These are phyloP conservation scores for Aphidius colemani DNA, from an alignment of 2,888 invertebrate species.

Conservation along the genomic window DNA sequence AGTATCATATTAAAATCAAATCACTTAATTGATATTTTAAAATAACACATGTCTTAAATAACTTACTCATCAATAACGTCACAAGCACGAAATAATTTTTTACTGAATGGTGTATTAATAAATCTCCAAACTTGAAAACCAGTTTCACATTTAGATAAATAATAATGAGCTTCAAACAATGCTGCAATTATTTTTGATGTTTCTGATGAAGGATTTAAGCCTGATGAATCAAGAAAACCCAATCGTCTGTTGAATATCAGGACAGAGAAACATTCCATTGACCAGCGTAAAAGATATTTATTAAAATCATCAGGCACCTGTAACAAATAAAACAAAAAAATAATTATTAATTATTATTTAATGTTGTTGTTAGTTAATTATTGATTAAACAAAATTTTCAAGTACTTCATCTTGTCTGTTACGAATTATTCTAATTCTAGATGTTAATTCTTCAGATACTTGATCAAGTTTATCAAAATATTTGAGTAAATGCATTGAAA, in stretches of 20 bases:
- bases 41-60: too few relatives aligned
- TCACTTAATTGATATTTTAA: too few relatives aligned
- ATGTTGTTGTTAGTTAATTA: constrained; percentile 1
- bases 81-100: constrained; percentile 65
- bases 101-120: constrained; percentile 67
- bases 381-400: neutral
- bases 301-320: constrained; percentile 57
- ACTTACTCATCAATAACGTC: constrained; percentile 68
- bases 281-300: constrained; percentile 61
- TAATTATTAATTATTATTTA: constrained; percentile 14
- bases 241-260: constrained; percentile 65
- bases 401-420: constrained; percentile 69
- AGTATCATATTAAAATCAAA: neutral
- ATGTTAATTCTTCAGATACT: constrained; percentile 58
- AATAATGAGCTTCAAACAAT: constrained; percentile 64
- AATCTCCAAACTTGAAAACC: constrained; percentile 72
- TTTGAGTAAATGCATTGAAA: constrained; percentile 56
- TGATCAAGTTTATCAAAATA: constrained; percentile 53
- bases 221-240: constrained; percentile 65
- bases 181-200: constrained; percentile 66
- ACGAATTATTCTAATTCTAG: constrained; percentile 63
- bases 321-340: too few relatives aligned
- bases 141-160: constrained; percentile 68
- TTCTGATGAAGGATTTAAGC: constrained; percentile 64
- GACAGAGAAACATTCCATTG: constrained; percentile 60